A percentile compares a stretch with the other conserved stretches of the same genome.
phyloP scores from a whole-genome alignment of 2,113 vertebrate genomes.

The Epinephelus cyanopodus region DNA sequence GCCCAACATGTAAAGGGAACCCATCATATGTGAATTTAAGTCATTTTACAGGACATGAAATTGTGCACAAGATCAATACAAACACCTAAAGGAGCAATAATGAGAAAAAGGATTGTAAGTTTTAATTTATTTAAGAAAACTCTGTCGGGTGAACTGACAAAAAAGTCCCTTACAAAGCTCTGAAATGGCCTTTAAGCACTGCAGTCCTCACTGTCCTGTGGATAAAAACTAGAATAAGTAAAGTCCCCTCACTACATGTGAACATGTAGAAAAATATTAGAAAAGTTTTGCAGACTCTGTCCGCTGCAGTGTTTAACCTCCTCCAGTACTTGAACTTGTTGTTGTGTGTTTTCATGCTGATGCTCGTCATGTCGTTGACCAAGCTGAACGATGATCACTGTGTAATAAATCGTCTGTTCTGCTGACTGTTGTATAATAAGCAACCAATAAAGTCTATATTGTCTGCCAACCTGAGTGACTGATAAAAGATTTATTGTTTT shows the following conservation, averaged over 20 bases:
- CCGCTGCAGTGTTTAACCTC: background rate
- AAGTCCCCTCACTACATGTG: no score
- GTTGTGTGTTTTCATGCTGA: background rate
- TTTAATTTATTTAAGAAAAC: background rate
- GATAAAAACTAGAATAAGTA: background rate
- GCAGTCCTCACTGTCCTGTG: background rate
- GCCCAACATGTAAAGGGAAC: background rate
- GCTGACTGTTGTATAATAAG: background rate
- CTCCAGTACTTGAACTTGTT: background rate
- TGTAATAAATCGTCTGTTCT: conserved; percentile 14
- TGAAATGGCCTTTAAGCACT: background rate
- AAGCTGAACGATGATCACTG: background rate
- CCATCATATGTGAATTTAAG: background rate
- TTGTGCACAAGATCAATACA: background rate
- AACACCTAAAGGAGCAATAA: background rate
- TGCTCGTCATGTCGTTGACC: background rate
- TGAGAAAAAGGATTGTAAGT: background rate
- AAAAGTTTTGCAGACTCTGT: no score
- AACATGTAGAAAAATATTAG: background rate
- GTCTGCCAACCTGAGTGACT: no score
- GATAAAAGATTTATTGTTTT: background rate
- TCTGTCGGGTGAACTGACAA: background rate
- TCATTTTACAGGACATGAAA: background rate
- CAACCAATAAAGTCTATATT: background rate
- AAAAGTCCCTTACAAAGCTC: background rate